These are phyloP conservation scores for Scaptomyza pallida DNA, from an alignment of 1,140 invertebrate genomes.

Conservation along the genomic window DNA sequence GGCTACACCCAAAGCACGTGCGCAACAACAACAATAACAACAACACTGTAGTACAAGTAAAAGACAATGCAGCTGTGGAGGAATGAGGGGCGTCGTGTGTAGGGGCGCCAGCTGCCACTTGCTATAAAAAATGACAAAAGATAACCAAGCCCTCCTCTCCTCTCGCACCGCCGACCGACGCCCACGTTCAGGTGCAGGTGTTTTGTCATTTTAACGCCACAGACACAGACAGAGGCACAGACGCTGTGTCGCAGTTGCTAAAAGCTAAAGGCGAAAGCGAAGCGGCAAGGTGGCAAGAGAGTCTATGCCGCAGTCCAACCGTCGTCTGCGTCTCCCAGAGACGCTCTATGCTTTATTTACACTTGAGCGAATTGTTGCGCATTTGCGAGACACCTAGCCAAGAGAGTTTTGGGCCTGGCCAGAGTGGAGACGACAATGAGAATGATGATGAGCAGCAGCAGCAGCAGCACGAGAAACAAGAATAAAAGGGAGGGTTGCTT, in stretches of 20 bases:
- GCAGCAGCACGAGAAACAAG: too few species aligned
- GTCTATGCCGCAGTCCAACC: too few species aligned
- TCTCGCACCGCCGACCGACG: too few species aligned
- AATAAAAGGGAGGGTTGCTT: neutral
- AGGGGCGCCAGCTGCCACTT: slow-evolving; percentile 39
- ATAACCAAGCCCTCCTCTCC: neutral
- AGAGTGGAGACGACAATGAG: slow-evolving; percentile 4
- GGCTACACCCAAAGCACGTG: slow-evolving; percentile 36
- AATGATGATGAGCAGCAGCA: neutral
- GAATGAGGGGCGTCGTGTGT: neutral
- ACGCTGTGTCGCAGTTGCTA: too few species aligned
- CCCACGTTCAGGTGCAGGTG: slow-evolving; percentile 53
- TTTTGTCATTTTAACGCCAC: slow-evolving; percentile 77
- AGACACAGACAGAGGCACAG: slow-evolving; percentile 20
- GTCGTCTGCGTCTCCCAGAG: slow-evolving; percentile 2
- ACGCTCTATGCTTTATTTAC: slow-evolving; percentile 75
- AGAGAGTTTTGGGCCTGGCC: slow-evolving; percentile 51
- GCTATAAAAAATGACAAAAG: slow-evolving; percentile 41
- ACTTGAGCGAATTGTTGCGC: slow-evolving; percentile 82
- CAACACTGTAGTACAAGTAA: neutral
- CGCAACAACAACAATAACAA: slow-evolving; percentile 9
- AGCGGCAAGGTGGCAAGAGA: too few species aligned
- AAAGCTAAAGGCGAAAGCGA: slow-evolving; percentile 1
- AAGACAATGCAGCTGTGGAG: slow-evolving; percentile 44
- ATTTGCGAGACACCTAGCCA: slow-evolving; percentile 54